phyloP scores from a whole-genome alignment of 2,888 invertebrate species.

The Glomeris marginata region DNA sequence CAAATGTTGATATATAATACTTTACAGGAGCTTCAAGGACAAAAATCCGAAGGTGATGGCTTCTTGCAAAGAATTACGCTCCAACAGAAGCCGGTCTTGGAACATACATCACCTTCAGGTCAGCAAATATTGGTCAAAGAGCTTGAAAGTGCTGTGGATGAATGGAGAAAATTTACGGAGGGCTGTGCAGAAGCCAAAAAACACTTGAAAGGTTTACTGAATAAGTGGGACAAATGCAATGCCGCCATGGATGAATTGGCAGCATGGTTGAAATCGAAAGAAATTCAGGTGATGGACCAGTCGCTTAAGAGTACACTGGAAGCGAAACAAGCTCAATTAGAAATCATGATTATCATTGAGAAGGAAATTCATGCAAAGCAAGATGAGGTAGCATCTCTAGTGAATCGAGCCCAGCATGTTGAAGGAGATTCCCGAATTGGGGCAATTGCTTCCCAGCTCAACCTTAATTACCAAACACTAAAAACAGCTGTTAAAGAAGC shows the following conservation, averaged over 20 bases:
- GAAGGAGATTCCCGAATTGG: conserved; percentile 56
- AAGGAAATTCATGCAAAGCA: conserved; percentile 51
- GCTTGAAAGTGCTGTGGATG: conserved; percentile 53
- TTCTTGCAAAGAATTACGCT: conserved; percentile 36
- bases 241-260: conserved; percentile 58
- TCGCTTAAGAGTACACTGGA: conserved; percentile 71
- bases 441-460: conserved; percentile 58
- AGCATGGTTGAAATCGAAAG: conserved; percentile 71
- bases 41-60: conserved; percentile 10
- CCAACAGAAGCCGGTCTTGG: conserved; percentile 53
- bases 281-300: conserved; percentile 72
- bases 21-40: background rate
- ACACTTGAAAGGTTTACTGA: conserved; percentile 56
- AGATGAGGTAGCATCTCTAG: conserved; percentile 48
- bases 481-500: conserved; percentile 69
- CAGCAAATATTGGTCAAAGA: conserved; percentile 56
- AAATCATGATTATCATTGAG: conserved; percentile 55
- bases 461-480: conserved; percentile 64
- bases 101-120: conserved; percentile 59
- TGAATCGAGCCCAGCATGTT: conserved; percentile 51
- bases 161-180: conserved; percentile 58
- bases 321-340: conserved; percentile 60
- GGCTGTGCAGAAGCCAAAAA: conserved; percentile 54
- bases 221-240: conserved; percentile 68
- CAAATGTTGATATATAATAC: conserved; percentile 41